These are phyloP conservation scores for Aeoliscus strigatus DNA, from an alignment of 2,797 vertebrate species.

Conservation along the genomic window DNA sequence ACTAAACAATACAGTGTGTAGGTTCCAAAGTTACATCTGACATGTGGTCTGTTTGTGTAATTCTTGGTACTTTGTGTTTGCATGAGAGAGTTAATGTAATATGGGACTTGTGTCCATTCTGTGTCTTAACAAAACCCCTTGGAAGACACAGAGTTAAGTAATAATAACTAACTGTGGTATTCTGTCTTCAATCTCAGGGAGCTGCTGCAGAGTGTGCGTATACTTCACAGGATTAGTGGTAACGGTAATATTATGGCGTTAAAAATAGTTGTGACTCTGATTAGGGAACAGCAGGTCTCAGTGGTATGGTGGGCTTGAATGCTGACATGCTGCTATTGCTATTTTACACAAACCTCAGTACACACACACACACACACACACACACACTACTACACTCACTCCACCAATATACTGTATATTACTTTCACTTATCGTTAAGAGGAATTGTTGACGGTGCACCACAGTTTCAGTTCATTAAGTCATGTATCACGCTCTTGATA, in stretches of 20 bases:
- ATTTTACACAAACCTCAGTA: constrained; percentile 16
- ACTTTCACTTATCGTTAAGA: constrained; percentile 4
- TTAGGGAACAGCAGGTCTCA: constrained; percentile 43
- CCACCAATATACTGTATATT: background rate
- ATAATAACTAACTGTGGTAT: no score
- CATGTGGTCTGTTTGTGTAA: no score
- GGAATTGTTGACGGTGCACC: background rate
- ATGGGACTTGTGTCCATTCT: no score
- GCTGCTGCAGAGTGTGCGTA: constrained; percentile 5
- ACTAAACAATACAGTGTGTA: no score
- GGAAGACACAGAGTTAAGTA: no score
- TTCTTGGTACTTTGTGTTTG: no score
- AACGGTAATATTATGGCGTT: constrained; percentile 54
- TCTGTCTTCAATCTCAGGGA: no score
- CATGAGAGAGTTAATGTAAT: no score
- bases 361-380: constrained; percentile 2
- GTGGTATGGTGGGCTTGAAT: constrained; percentile 18
- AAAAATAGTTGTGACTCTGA: constrained; percentile 46
- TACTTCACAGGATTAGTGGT: constrained; percentile 46
- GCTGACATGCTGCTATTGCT: constrained; percentile 42
- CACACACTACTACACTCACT: background rate
- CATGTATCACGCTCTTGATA: background rate
- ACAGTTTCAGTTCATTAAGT: constrained; percentile 2
- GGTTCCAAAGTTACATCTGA: no score
- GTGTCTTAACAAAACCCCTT: no score